phyloP scores from a whole-genome alignment of 1,140 invertebrate genomes.

The Dufourea novaeangliae region DNA sequence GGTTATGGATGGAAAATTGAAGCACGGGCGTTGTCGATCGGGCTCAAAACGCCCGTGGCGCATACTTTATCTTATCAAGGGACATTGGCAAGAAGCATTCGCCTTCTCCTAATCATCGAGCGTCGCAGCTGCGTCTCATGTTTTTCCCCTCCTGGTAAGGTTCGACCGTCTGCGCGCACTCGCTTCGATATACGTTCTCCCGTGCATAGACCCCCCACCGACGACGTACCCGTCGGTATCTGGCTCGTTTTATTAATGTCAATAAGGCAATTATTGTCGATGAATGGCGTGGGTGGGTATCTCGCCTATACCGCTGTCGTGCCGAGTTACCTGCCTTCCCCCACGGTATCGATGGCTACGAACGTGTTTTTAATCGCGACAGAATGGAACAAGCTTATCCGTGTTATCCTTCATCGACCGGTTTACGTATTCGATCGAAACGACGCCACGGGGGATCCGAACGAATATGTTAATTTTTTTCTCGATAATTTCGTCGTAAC shows the following conservation, averaged over 20 bases:
- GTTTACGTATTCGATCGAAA: neutral
- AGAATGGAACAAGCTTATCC: constrained; percentile 20
- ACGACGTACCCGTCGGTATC: constrained; percentile 62
- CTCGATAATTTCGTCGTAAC: constrained; percentile 19
- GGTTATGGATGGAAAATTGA: constrained; percentile 35
- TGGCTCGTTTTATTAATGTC: constrained; percentile 78
- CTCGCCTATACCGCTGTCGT: constrained; percentile 65
- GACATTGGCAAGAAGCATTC: constrained; percentile 4
- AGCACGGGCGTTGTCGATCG: constrained; percentile 16
- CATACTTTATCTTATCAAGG: constrained; percentile 40
- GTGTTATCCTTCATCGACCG: neutral
- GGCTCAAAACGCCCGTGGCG: constrained; percentile 10
- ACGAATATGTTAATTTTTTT: constrained; percentile 19
- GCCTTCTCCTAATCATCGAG: constrained; percentile 12
- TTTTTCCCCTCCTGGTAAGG: neutral
- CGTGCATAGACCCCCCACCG: constrained; percentile 51
- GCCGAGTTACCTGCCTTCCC: constrained; percentile 66
- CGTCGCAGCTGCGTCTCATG: constrained; percentile 8
- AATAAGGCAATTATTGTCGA: constrained; percentile 78
- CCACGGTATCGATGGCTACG: constrained; percentile 60
- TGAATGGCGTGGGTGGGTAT: constrained; percentile 68
- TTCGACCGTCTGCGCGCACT: constrained; percentile 14
- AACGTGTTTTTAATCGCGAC: constrained; percentile 54
- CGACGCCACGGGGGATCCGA: neutral
- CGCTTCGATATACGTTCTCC: constrained; percentile 35